Conservation (phyloP, 2,797 vertebrate genomes). For the Muscicapa striata region DNA sequence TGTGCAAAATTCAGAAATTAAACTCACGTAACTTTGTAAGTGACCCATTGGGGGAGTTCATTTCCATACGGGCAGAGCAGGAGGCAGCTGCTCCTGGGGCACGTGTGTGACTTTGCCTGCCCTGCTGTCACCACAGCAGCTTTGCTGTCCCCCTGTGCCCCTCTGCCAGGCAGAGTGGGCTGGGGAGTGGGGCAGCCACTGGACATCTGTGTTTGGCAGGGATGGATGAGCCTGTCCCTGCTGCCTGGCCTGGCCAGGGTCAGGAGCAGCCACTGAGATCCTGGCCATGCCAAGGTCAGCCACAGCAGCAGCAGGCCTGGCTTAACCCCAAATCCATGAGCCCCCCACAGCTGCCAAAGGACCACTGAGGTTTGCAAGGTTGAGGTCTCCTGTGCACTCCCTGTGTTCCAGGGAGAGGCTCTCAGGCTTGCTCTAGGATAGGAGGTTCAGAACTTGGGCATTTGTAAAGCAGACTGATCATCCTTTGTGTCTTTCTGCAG, state of each 20-base stretch:
- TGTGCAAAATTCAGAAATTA: conserved; percentile 29
- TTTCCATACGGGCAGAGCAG: not conserved
- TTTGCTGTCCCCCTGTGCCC: not conserved
- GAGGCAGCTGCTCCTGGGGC: not conserved
- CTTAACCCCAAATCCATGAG: not conserved
- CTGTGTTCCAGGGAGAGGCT: not conserved
- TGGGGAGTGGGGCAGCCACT: accelerated
- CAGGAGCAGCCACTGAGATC: not conserved
- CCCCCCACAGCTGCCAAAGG: not conserved
- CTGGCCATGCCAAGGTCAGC: not conserved
- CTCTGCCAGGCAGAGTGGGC: not conserved
- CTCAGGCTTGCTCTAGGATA: not conserved
- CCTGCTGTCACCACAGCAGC: not conserved
- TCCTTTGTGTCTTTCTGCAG: not conserved
- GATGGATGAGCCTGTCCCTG: not conserved
- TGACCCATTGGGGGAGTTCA: not conserved
- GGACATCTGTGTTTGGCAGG: not conserved
- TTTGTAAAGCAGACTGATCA: not conserved
- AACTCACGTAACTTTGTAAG: not conserved
- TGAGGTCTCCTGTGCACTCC: not conserved
- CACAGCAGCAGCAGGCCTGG: not conserved
- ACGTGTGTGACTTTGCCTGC: not conserved
- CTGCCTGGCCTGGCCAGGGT: not conserved
- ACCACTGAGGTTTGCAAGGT: not conserved
- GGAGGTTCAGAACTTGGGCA: not conserved